Evolutionary conservation across 1,140 invertebrate species (phyloP).

Genomic region (Amphibalanus amphitrite): DNA sequence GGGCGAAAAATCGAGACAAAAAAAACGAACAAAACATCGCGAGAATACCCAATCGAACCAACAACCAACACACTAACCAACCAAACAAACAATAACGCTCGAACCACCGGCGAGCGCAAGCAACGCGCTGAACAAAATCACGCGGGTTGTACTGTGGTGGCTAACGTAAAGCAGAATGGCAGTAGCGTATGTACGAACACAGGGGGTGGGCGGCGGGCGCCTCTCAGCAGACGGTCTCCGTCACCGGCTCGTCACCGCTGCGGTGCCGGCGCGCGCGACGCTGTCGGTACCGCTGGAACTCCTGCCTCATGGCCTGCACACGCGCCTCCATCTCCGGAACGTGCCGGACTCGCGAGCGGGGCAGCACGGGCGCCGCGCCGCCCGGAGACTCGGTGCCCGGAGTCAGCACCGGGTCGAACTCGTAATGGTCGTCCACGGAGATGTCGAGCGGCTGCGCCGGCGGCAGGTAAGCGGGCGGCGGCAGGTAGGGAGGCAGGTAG

Average conservation of each 20-base stretch:
- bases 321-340: conserved; percentile 72
- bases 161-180: neutral
- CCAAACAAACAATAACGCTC: too few relatives aligned
- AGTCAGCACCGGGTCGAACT: conserved; percentile 51
- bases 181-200: neutral
- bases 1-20: too few relatives aligned
- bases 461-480: conserved; percentile 16
- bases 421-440: conserved; percentile 87
- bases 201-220: neutral
- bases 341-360: conserved; percentile 13
- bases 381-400: conserved; percentile 10
- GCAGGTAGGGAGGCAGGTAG: conserved; percentile 18
- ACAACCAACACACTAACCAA: neutral
- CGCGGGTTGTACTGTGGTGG: neutral
- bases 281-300: conserved; percentile 80
- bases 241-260: conserved; percentile 15
- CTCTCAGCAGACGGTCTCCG: neutral
- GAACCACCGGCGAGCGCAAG: neutral
- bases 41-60: too few relatives aligned
- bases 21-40: too few relatives aligned
- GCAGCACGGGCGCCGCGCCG: neutral
- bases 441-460: conserved; percentile 38
- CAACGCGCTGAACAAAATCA: neutral
- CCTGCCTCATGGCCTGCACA: conserved; percentile 84
- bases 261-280: conserved; percentile 50